Percentiles rank a stretch among this genome's conserved stretches.
phyloP scores from a whole-genome alignment of 2,113 vertebrate genomes.

The Okapia johnstoni region DNA sequence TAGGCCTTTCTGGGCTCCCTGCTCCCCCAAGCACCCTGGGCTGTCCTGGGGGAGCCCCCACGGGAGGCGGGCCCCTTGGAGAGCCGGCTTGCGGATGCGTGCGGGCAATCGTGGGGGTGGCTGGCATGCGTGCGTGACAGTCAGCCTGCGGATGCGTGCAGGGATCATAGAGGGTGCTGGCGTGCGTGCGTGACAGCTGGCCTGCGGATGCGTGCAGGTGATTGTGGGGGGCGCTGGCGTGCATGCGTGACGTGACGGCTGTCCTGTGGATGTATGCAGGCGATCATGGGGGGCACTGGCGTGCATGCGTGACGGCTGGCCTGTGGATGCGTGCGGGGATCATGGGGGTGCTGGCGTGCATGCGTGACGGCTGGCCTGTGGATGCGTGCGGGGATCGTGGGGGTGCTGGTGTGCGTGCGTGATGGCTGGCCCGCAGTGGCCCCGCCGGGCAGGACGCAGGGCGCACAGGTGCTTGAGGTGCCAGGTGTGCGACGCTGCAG shows the following conservation, averaged over 20 bases:
- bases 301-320: too few relatives aligned
- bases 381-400: fast-evolving
- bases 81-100: fast-evolving
- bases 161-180: too few relatives aligned
- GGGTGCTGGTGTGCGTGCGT: background rate
- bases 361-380: fast-evolving
- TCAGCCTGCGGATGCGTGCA: too few relatives aligned
- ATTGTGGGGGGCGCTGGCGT: too few relatives aligned
- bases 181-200: too few relatives aligned
- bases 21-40: background rate
- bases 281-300: too few relatives aligned
- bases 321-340: fast-evolving
- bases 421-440: background rate
- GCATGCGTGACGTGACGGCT: too few relatives aligned
- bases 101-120: background rate
- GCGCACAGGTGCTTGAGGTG: background rate
- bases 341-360: background rate
- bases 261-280: too few relatives aligned
- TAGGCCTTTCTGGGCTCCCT: background rate
- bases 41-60: background rate
- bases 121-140: background rate
- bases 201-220: too few relatives aligned
- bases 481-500: slow-evolving; percentile 47
- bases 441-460: background rate
- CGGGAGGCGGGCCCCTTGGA: background rate